Evolutionary conservation across 2,888 invertebrate genomes (phyloP), one percentile per base, ranked within the genome.

Genomic region (Caenorhabditis macrosperma): DNA sequence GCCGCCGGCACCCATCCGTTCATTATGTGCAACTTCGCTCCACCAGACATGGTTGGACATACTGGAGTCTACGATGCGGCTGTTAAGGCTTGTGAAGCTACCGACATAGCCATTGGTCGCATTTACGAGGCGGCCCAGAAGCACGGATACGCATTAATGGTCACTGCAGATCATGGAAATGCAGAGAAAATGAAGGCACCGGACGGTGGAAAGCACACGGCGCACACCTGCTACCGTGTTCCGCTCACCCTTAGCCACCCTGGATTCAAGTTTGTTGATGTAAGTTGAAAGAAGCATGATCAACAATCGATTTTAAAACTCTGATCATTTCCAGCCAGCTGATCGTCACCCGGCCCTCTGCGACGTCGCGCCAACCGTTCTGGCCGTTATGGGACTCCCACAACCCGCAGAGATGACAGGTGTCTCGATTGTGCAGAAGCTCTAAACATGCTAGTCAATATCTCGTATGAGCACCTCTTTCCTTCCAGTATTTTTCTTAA

Each of bases 41-140:
- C 91, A n/a, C 92, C 92, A 10, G 92, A 92, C 82, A 92, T 92
- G 92, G 92, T 92, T 46, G 92, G 92, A 6, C 92, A 92, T 81
- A 92, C 92, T 4, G 92, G 92, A 22, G 88, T 84, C 26, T 84
- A 84, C 48, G 82, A 84, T 30, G 84, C 82, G 15, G 83, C 78
- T 20, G 77, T 85, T 30, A 82, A 75, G 54, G 86, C 86, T 2
- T 86, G 86, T 59, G 86, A 86, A 61, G 86, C 86, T 2, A 86
- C 86, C 17, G 91, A 91, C 80, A 59, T 81, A 15, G 91, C 91
- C 0, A 92, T 92, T 71, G 92, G 91, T 20, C 82, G 88, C 26
- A 88, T 92, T 30, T 86, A 82, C 64, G 90, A 91, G 72, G 91
- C 91, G 9, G 91, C 91, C 76, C 84, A 90, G 59, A 64, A 68